Evolutionary conservation across 2,113 vertebrate species (phyloP), one percentile per base, ranked within the genome.

Genomic region (Malaclemys terrapin): DNA sequence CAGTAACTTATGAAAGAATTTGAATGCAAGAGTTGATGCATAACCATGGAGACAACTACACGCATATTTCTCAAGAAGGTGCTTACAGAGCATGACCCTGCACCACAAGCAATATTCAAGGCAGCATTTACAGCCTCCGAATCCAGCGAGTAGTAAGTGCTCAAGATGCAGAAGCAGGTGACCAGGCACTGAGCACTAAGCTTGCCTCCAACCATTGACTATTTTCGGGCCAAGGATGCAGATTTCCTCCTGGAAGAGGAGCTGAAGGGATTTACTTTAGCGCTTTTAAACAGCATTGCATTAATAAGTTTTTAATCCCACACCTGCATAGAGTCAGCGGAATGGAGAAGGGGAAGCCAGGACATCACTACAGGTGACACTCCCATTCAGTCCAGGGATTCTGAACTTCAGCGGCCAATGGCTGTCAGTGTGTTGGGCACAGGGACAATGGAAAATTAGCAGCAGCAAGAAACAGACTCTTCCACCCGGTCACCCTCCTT

Each of bases 401-500:
- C 3, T 31, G 42, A 45, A 76, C 24, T 42, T 14, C 56, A 12
- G 0, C 0, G 42, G 0, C 2, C 2, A 45, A 29, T 6, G 31
- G 38, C 65, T 20, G 75, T 54, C 17, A 1, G 65, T 35, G 27
- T 25, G 5, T 59, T 1, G 50, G 50, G 82, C 31, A 4, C 80
- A 2, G 38, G 29, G 57, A 2, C 22, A 47, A 47, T 78, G 42
- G 59, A 57, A 35, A 4, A 2, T 4, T 56, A 1, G 2, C 1
- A 54, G 72, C 9, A 1, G 8, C 0, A 14, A 2, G 4, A n/a
- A 62, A n/a, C 5, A 57, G 47, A 5, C 29, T 10, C 0, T 8
- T 1, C 54, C n/a, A 49, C 79, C 27, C 0, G 0, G 80, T 52
- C 86, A 8, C 25, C 2, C 0, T 0, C 42, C 2, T 0, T 1